Percentiles rank a stretch among this genome's conserved stretches.
These are phyloP conservation scores for Entosphenus tridentatus DNA, from an alignment of 2,113 vertebrate genomes.

Conservation along the genomic window DNA sequence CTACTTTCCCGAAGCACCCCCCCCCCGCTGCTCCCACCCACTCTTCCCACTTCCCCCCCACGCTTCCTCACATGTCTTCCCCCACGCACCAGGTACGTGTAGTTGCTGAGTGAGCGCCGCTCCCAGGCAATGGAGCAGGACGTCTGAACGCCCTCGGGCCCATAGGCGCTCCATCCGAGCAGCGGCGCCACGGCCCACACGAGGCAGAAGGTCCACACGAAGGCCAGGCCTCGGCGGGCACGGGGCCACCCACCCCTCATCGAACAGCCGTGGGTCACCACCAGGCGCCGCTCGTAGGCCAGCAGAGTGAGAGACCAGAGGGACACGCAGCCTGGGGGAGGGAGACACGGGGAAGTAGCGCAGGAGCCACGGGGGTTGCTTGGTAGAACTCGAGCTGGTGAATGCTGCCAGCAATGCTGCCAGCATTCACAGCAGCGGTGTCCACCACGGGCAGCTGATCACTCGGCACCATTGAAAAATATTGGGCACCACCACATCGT, in stretches of 20 bases:
- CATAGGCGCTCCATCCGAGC: constrained; percentile 27
- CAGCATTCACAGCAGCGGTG: constrained; percentile 1
- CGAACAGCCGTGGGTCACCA: constrained; percentile 18
- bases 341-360: neutral
- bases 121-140: constrained; percentile 25
- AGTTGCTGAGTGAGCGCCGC: constrained; percentile 21
- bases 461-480: too few relatives aligned
- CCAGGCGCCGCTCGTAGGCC: constrained; percentile 23
- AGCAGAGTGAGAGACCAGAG: constrained; percentile 24
- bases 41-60: too few relatives aligned
- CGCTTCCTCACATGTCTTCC: too few relatives aligned
- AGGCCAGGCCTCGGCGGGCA: constrained; percentile 16
- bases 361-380: neutral
- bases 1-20: too few relatives aligned
- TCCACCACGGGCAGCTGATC: too few relatives aligned
- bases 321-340: constrained; percentile 22
- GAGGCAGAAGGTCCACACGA: constrained; percentile 25
- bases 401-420: constrained; percentile 4
- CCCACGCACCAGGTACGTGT: constrained; percentile 20
- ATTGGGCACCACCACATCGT: too few relatives aligned
- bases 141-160: constrained; percentile 21
- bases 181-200: constrained; percentile 19
- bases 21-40: too few relatives aligned
- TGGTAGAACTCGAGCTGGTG: constrained; percentile 5
- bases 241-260: constrained; percentile 19